Base-by-base conservation (phyloP, 2,113 vertebrate species). In the Bubo scandiacus region DNA sequence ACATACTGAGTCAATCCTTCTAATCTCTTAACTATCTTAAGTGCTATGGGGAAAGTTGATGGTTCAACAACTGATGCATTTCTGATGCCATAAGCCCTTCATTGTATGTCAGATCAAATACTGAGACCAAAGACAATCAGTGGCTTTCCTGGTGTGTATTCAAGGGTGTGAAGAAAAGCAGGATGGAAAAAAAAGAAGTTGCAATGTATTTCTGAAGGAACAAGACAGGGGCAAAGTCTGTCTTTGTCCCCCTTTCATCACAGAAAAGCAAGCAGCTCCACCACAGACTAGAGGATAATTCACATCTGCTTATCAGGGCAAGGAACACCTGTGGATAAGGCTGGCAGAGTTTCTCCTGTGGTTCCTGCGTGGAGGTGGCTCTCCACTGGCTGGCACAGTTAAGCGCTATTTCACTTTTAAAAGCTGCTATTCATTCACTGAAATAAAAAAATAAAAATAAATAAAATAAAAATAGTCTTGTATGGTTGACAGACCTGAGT, bases 271-370 rank as follows among this genome's bases (percentile, higher is more conserved):
- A 68, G 25, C 47, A 27, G 8, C 19, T 45, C 43, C 45, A 81
- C 18, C 11, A 32, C 5, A 5, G 43, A 29, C 7, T 12, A 42
- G 13, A 40, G 2, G 20, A 80, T 27, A 40, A 34, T 34, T 23
- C 30, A 15, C 0, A 0, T 47, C 58, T 71, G 15, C 15, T 54
- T 30, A 17, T 32, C 15, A 22, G n/a, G 11, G 5, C n/a, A 34
- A 58, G 36, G 9, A 36, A 63, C 17, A 25, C 23, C 6, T n/a
- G 29, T 1, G 2, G 29, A 84, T 19, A 19, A 70, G 18, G 14
- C 29, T 55, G 40, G 9, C 15, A 77, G 49, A 36, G 5, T 32
- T 91, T 67, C 25, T 61, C 13, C 49, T 38, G n/a, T 38, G 30
- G 19, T 30, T 79, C 40, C 61, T 65, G 25, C 7, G 3, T 2